Base-by-base conservation (phyloP, 2,113 vertebrate genomes). In the Crotalus helleri region DNA sequence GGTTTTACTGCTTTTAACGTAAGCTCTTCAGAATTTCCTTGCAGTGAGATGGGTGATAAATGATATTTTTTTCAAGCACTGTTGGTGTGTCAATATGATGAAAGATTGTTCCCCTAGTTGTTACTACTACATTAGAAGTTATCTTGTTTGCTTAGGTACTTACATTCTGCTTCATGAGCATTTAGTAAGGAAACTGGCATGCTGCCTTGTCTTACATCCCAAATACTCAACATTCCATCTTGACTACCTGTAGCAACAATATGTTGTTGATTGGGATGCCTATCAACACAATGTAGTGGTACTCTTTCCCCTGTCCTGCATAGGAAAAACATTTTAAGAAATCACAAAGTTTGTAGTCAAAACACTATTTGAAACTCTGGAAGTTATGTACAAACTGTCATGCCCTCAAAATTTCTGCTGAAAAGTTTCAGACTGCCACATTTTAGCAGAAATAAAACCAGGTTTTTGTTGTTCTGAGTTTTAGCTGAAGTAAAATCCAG, bases 221-320 rank as follows among this genome's bases (percentile, higher is more conserved):
- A 99, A 94, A 99, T 98, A 94, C 98, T 99, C 92, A 99, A 96
- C 98, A 99, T 99, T 91, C 99, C 99, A 81, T 99, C 99, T 97
- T 99, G 99, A 90, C 99, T 99, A 13, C 99, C 99, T 0, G 98
- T 98, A 85, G 98, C 99, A 94, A 99, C 99, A 87, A 99, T 98
- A 93, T 99, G 99, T 96, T 99, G 99, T 92, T 99, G 99, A 97
- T 98, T 99, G 1, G 99, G 99, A 97, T 99, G 99, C 96, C 98
- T 98, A 94, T 99, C 99, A 90, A 99, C 98, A 90, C 99, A 99
- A 97, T 99, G 98, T 55, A 99, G 96, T 5, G 99, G 99, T 92
- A 99, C 98, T 97, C 98, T 96, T 69, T 99, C 98, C 23, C 99
- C 98, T 59, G 98, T 98, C 94, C 99, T 99, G 94, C 33, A 53